Evolutionary conservation across 2,113 vertebrate species (phyloP).

Genomic region (Eptesicus fuscus): DNA sequence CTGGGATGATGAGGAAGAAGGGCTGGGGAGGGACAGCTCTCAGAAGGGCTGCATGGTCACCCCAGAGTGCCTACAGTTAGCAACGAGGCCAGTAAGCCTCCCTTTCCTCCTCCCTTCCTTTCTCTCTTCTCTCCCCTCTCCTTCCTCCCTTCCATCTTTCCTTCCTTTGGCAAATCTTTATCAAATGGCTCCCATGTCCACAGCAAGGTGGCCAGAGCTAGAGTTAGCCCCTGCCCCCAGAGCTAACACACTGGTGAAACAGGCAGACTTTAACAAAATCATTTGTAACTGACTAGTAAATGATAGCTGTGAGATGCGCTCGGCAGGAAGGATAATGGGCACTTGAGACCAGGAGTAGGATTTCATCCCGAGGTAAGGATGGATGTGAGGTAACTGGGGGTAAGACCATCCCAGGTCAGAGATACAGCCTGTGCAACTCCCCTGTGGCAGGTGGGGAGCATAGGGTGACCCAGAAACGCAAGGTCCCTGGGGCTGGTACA

Average conservation of each 20-base stretch:
- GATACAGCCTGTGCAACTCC: too few species aligned
- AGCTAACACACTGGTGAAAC: not conserved
- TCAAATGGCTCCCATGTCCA: not conserved
- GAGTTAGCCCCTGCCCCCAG: not conserved
- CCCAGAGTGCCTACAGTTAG: not conserved
- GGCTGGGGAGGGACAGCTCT: not conserved
- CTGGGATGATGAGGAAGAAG: not conserved
- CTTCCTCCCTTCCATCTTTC: not conserved
- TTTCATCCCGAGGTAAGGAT: not conserved
- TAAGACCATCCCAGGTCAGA: not conserved
- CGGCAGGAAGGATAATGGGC: not conserved
- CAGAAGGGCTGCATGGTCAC: not conserved
- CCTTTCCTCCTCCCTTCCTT: too few species aligned
- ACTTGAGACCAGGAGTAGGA: not conserved
- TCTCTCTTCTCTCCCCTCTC: too few species aligned
- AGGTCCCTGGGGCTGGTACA: not conserved
- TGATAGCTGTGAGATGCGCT: not conserved
- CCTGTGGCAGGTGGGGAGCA: not conserved
- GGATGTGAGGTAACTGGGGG: not conserved
- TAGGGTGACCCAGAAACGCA: not conserved
- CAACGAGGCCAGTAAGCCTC: fast-evolving
- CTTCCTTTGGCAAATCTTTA: not conserved
- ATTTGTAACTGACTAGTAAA: not conserved
- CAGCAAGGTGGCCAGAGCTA: not conserved
- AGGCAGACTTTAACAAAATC: not conserved